Evolutionary conservation across 2,888 invertebrate species (phyloP), one percentile per base, ranked within the genome.

Genomic region (Thereva nobilitata): DNA sequence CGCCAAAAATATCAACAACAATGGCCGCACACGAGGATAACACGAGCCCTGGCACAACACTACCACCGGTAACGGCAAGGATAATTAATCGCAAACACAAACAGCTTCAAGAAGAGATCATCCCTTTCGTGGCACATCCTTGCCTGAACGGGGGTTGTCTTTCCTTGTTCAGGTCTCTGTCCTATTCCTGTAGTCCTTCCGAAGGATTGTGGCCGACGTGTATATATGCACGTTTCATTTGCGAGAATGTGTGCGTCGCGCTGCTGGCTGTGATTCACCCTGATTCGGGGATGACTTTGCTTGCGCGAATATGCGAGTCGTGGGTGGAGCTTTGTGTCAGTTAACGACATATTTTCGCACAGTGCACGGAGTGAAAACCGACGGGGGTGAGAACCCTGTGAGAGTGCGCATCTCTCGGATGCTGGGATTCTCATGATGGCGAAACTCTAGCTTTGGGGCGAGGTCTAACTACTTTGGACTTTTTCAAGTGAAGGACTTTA

Each of bases 71-170:
- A 44, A 23, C 66, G 44, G 55, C 66, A 47, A 23, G 66, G 53
- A 64, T 68, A 68, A 68, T 68, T 68, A 66, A 66, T 68, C 64
- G 68, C 68, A 49, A 68, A 68, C 52, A 68, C 68, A 68, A 64
- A 57, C 66, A 66, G 63, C 63, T 63, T 38, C 41, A 66, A 44
- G 56, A 68, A 52, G 56, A 66, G 68, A 68, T 68, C 68, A 68
- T 68, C 68, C 68, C 52, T 66, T 66, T 68, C 57, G 64, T 45
- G 45, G 64, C 50, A 66, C 66, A 68, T 68, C 64, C 68, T 68
- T 66, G 61, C 44, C 42, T 10, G 45, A 38, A 57, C 35, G 37
- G 49, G 68, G 59, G 66, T 63, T 66, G 68, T 66, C 64, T 66
- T 52, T 52, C 42, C 47, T 59, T 49, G 38, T n/a, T 35, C 45